Evolutionary conservation across 2,797 vertebrate genomes (phyloP), one percentile per base, ranked within the genome.

Genomic region (Arnoldichthys spilopterus): DNA sequence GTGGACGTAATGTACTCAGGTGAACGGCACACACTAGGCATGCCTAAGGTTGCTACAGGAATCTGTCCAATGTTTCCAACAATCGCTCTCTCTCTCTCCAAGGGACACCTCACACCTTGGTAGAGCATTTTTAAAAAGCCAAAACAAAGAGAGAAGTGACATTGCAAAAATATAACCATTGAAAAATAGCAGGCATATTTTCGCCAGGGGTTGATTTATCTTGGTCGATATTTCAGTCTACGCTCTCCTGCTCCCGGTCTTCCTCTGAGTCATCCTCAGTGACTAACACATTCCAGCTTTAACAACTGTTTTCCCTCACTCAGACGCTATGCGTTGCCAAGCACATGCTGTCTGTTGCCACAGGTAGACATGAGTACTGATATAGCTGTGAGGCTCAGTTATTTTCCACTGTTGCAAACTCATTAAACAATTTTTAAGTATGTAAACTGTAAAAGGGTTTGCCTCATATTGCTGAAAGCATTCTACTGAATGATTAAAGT

Each of bases 271-370:
- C 86, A 87, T 82, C 84, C 82, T 77, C 62, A 67, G 71, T 85
- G 81, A 86, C 81, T 86, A 82, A 85, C 84, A 84, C 84, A 88
- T 88, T 87, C 84, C 82, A 80, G 76, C 28, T 84, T 86, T 84
- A 88, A 86, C 82, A 84, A 86, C 79, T 79, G 68, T 82, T 87
- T 82, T 84, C 80, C 72, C 76, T 82, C 85, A 82, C 68, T 85
- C 61, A 79, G 64, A 77, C 77, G 24, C 43, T 61, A 43, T 3
- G 53, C 24, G 59, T 77, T 77, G 84, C 77, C 83, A 82, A 82
- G 78, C 74, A 81, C 74, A 84, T 84, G 77, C 76, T 76, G 58
- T 82, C 68, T 77, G 20, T 80, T 68, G 53, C 76, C 64, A 82
- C 72, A 85, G 80, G 77, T 86, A 77, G 70, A 82, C 43, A 70